These are phyloP conservation scores for Anthopleura xanthogrammica DNA, from an alignment of 92 coral and sea anemone species.

Conservation along the genomic window DNA sequence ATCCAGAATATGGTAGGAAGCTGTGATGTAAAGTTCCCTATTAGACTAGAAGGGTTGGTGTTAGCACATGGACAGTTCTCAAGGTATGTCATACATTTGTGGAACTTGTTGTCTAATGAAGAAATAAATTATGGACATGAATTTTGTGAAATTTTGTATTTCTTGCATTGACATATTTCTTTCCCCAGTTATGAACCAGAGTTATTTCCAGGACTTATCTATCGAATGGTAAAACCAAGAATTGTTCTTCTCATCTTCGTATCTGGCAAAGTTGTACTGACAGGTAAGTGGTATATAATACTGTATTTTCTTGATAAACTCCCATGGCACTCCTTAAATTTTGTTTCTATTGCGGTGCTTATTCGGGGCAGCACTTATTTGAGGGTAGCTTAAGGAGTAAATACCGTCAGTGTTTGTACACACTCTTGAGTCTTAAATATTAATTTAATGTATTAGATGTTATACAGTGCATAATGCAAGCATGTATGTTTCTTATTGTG, in stretches of 20 bases:
- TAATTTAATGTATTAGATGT: too few species aligned
- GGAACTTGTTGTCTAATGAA: not conserved
- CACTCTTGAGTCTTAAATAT: too few species aligned
- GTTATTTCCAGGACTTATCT: slow-evolving; percentile 94
- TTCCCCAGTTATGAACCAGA: slow-evolving; percentile 94
- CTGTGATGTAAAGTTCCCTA: slow-evolving; percentile 98
- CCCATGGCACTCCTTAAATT: too few species aligned
- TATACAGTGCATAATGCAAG: too few species aligned
- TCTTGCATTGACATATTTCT: not conserved
- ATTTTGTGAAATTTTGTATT: too few species aligned
- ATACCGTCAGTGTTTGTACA: too few species aligned
- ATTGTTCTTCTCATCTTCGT: slow-evolving; percentile 94
- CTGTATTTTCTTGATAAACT: too few species aligned
- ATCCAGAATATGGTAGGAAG: slow-evolving; percentile 99
- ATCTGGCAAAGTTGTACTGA: slow-evolving; percentile 94
- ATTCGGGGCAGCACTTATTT: too few species aligned
- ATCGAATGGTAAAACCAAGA: slow-evolving; percentile 98
- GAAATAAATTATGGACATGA: too few species aligned
- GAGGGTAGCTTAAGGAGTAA: too few species aligned
- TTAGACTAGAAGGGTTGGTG: slow-evolving; percentile 93
- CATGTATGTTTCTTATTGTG: too few species aligned
- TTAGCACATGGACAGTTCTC: slow-evolving; percentile 98
- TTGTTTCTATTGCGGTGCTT: too few species aligned
- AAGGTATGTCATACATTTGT: slow-evolving; percentile 46
- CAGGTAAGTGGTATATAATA: slow-evolving; percentile 52